Conservation (phyloP, 2,888 invertebrate species). For the Watsonalla binaria region DNA sequence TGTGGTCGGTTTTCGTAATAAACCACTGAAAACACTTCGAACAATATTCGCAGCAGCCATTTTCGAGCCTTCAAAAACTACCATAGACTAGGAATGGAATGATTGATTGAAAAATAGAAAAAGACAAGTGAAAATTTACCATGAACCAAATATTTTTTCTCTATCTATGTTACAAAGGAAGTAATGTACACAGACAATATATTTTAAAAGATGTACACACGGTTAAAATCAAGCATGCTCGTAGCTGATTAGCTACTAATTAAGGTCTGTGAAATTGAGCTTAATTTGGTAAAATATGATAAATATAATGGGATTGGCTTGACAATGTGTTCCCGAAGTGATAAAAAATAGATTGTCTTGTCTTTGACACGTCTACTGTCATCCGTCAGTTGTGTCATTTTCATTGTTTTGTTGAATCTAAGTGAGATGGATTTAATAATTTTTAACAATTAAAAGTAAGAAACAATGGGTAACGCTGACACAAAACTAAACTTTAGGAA, state of each 20-base stretch:
- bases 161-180: background rate
- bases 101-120: slow-evolving; percentile 10
- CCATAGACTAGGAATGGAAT: slow-evolving; percentile 25
- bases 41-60: slow-evolving; percentile 72
- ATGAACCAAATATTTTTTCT: background rate
- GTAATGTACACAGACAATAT: background rate
- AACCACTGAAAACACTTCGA: slow-evolving; percentile 67
- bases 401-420: slow-evolving; percentile 48
- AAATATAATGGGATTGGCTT: too few species aligned
- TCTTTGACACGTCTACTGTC: slow-evolving; percentile 36
- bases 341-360: slow-evolving; percentile 8
- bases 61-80: slow-evolving; percentile 38
- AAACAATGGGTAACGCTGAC: slow-evolving; percentile 97
- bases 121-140: slow-evolving; percentile 12
- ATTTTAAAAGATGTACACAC: too few species aligned
- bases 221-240: too few species aligned
- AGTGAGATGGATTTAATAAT: slow-evolving; percentile 53
- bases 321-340: background rate
- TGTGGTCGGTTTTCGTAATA: slow-evolving; percentile 62
- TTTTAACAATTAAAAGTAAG: slow-evolving; percentile 31
- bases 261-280: too few species aligned
- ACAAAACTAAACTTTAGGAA: slow-evolving; percentile 98
- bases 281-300: too few species aligned
- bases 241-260: too few species aligned
- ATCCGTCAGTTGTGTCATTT: slow-evolving; percentile 20